Evolutionary conservation across 2,113 vertebrate genomes (phyloP), one percentile per base, ranked within the genome.

Genomic region (Rhineura floridana): DNA sequence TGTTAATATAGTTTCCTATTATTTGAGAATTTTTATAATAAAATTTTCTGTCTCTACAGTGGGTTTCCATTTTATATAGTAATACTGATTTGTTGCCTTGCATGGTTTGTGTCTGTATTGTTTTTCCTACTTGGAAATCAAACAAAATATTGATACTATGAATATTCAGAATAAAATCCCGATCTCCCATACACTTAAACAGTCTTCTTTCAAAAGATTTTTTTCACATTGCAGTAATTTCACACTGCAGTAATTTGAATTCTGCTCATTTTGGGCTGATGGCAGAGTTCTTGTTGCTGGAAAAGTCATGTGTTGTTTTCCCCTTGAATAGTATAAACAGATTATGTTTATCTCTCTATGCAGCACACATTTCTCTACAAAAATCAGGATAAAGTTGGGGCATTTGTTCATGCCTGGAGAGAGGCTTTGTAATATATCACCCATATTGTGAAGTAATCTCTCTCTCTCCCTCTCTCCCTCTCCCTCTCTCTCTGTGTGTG

Each of bases 271-370:
- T 91, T 67, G 28, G 21, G 75, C 90, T 87, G 84, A 69, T 84
- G 90, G 48, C 36, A 79, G 46, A 79, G 23, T 87, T 91, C 50
- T 90, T 48, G 15, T 88, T 89, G 36, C 23, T 50, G 72, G 91
- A 90, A 94, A 91, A 85, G 90, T 94, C 89, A 90, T 84, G 92
- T 89, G 11, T 87, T 85, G 77, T 84, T 25, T 69, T 10, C 46
- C 46, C 25, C 48, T 44, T 65, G 92, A 88, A 90, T 39, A 70
- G 80, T 90, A 33, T 93, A 94, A 94, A 86, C 50, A 77, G 92
- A 94, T 93, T 96, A 92, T 5, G 62, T 95, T 89, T 88, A 94
- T 95, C 89, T 90, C 0, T 84, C 88, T 89, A 84, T 88, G 87
- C 92, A 91, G 91, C 82, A 86, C 78, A 90, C 81, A 81, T 93